phyloP scores from a whole-genome alignment of 2,113 vertebrate genomes.

The Oreochromis aureus region DNA sequence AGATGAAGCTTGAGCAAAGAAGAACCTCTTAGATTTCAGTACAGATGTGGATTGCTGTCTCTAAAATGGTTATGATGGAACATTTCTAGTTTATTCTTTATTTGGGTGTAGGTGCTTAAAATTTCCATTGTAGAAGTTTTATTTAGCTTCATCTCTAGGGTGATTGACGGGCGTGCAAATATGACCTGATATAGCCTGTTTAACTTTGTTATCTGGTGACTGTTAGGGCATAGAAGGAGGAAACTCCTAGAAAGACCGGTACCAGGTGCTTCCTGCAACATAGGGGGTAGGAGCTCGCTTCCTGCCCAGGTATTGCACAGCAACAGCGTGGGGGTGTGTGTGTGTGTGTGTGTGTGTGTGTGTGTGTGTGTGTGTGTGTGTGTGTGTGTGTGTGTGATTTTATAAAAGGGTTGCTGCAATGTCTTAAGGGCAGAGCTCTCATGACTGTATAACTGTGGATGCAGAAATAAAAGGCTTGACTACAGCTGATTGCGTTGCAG shows the following conservation, averaged over 20 bases:
- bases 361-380: no score
- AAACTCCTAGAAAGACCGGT: background rate
- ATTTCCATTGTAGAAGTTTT: background rate
- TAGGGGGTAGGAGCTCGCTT: background rate
- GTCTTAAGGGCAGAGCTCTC: background rate
- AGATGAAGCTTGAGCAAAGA: background rate
- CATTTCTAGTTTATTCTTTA: background rate
- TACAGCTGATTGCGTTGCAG: background rate
- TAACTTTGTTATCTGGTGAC: background rate
- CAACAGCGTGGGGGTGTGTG: background rate
- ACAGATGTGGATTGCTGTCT: background rate
- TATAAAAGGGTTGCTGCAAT: background rate
- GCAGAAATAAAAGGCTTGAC: background rate
- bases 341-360: background rate
- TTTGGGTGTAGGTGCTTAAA: background rate
- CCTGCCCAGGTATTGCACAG: rapidly evolving
- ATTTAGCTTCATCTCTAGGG: background rate
- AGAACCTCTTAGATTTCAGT: background rate
- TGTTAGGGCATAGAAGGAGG: background rate
- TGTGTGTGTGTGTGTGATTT: background rate
- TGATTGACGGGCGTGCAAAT: rapidly evolving
- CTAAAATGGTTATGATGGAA: background rate
- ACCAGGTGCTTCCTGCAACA: background rate
- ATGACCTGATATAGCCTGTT: background rate
- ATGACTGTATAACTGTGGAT: background rate